Base-by-base conservation (phyloP, 2,113 vertebrate genomes). In the Paratilapia polleni region DNA sequence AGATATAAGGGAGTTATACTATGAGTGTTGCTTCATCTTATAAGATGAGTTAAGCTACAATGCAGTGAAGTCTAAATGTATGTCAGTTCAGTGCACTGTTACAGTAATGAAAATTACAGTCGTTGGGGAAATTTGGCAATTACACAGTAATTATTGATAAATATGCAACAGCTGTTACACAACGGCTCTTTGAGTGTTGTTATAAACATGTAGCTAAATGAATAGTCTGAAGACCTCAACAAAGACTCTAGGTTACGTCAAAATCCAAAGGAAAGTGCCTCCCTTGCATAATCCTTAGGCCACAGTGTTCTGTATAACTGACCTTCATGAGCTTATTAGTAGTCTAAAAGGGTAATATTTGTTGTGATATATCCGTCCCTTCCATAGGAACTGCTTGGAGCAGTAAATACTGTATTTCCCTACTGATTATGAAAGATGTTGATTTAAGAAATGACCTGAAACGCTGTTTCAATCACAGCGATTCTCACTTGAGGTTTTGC, bases 81-180 rank as follows among this genome's bases (percentile, higher is more conserved):
- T 5, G 8, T 66, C 34, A 36, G 68, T 77, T 86, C 59, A 24
- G 61, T 79, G 26, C 57, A 24, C 60, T 28, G 73, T 28, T 73
- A 22, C 54, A 34, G 31, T 38, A 17, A 81, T 79, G 74, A 63
- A 81, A 86, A 86, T 70, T 26, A 77, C 38, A 13, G 17, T 79
- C 15, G 38, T 36, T 52, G 70, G 59, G 68, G 62, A 79, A 86
- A 57, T 57, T 34, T 2, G 19, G 38, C 68, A 73, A 73, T 80
- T 78, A 58, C 24, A 63, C n/a, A 78, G 58, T 47, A 57, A 89
- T 86, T 82, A 91, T 82, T 74, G 34, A 77, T 77, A 41, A 79
- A 87, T 80, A 64, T 84, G 41, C 36, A 88, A 77, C 83, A 89
- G 85, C 85, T 81, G 80, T 47, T 61, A 4, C 68, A 56, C 54